phyloP scores from a whole-genome alignment of 2,888 invertebrate species.

The Drosophila trichaetosa region DNA sequence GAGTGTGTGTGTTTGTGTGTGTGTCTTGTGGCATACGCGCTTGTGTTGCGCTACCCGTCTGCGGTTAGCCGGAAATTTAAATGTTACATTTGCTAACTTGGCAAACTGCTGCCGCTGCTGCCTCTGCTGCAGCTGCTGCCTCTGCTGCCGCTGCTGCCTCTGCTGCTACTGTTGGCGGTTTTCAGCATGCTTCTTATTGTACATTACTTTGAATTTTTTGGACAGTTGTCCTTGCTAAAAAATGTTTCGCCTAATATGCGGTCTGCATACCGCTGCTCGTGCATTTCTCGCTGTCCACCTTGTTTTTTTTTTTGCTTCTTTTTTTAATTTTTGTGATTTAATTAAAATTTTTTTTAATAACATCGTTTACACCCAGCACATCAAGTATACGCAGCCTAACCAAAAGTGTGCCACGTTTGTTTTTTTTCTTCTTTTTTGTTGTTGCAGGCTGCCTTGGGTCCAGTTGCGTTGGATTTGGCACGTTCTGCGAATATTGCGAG shows the following conservation, averaged over 20 bases:
- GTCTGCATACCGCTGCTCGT: constrained; percentile 39
- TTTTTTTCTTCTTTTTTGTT: constrained; percentile 7
- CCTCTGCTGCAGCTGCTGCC: constrained; percentile 17
- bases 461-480: constrained; percentile 87
- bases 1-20: constrained; percentile 8
- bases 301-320: not conserved
- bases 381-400: constrained; percentile 60
- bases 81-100: constrained; percentile 72
- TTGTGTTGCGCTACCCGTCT: constrained; percentile 62
- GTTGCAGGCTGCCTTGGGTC: constrained; percentile 88
- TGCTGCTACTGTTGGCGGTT: constrained; percentile 41
- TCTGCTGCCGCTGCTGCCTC: constrained; percentile 19
- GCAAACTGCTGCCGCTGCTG: constrained; percentile 25
- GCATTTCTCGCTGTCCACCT: constrained; percentile 60
- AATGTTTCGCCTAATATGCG: constrained; percentile 75
- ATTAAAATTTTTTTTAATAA: constrained; percentile 58
- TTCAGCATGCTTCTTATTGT: constrained; percentile 29
- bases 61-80: constrained; percentile 73
- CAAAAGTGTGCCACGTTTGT: constrained; percentile 17
- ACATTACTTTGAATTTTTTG: constrained; percentile 16
- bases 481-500: constrained; percentile 78
- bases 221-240: constrained; percentile 13
- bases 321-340: constrained; percentile 46
- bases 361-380: constrained; percentile 44
- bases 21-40: constrained; percentile 47